Percentiles rank a stretch among this genome's conserved stretches.
phyloP scores from a whole-genome alignment of 2,888 invertebrate genomes.

The Sinopyrophorus schimmeli region DNA sequence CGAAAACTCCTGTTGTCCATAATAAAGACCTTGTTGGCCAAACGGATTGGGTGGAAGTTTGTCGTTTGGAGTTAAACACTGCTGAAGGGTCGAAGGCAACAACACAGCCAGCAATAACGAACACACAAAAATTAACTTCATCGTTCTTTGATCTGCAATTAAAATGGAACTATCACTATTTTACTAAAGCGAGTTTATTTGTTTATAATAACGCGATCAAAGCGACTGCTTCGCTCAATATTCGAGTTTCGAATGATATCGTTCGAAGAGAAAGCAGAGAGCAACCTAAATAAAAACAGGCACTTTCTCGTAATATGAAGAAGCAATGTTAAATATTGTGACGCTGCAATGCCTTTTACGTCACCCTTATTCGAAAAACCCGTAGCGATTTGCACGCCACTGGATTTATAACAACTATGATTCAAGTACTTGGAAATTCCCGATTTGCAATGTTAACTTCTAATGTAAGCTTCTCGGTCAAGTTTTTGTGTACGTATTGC shows the following conservation, averaged over 20 bases:
- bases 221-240: slow-evolving; percentile 1
- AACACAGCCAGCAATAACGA: slow-evolving; percentile 40
- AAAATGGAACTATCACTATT: slow-evolving; percentile 8
- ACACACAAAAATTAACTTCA: slow-evolving; percentile 55
- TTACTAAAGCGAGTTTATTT: not conserved
- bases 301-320: slow-evolving; percentile 26
- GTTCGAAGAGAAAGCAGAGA: slow-evolving; percentile 27
- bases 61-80: slow-evolving; percentile 59
- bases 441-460: too few species aligned
- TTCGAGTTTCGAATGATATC: slow-evolving; percentile 9
- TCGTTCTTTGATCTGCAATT: slow-evolving; percentile 45
- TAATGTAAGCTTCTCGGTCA: too few species aligned
- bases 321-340: slow-evolving; percentile 20
- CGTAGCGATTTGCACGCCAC: slow-evolving; percentile 4
- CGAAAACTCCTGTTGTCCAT: slow-evolving; percentile 70
- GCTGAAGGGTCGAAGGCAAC: slow-evolving; percentile 41
- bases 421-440: slow-evolving; percentile 20
- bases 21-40: slow-evolving; percentile 57
- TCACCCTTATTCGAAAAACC: slow-evolving; percentile 8
- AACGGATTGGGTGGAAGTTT: slow-evolving; percentile 42
- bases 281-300: slow-evolving; percentile 28
- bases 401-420: slow-evolving; percentile 8
- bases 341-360: slow-evolving; percentile 21
- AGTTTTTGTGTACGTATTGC: too few species aligned
- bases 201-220: not conserved